phyloP scores from a whole-genome alignment of 2,113 vertebrate genomes.

The Xiphorhynchus elegans region DNA sequence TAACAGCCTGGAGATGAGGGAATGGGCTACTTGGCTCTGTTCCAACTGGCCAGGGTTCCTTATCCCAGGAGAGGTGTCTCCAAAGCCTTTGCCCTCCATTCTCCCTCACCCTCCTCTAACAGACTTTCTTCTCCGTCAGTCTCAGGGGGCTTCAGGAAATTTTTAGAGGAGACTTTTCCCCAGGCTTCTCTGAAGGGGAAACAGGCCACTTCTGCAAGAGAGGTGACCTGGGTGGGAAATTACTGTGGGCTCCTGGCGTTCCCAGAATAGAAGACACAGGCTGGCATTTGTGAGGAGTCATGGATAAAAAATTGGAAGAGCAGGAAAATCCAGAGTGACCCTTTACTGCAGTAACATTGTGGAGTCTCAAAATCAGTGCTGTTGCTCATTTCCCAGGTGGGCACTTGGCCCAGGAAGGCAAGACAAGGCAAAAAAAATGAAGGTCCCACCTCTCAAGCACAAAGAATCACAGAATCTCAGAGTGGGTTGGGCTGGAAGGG shows the following conservation, averaged over 20 bases:
- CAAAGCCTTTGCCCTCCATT: not conserved
- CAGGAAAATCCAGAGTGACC: not conserved
- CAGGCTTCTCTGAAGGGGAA: not conserved
- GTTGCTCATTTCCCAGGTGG: not conserved
- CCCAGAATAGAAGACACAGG: not conserved
- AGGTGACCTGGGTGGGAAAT: not conserved
- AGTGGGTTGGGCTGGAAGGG: not conserved
- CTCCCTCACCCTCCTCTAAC: not conserved
- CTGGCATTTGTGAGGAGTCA: not conserved
- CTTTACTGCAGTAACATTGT: not conserved
- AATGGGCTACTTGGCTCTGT: not conserved
- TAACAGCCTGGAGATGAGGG: not conserved
- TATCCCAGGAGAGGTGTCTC: not conserved
- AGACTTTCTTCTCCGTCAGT: not conserved
- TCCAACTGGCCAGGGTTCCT: not conserved
- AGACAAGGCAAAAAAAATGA: not conserved
- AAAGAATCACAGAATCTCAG: not conserved
- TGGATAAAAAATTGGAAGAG: not conserved
- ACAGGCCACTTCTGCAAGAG: not conserved
- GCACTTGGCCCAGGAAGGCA: not conserved
- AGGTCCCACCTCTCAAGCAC: not conserved
- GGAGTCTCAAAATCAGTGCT: not conserved
- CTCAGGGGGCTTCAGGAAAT: not conserved
- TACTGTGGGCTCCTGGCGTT: not conserved
- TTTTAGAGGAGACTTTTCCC: not conserved